Conservation (phyloP, 2,888 invertebrate species). For the Calameuta idolon region DNA sequence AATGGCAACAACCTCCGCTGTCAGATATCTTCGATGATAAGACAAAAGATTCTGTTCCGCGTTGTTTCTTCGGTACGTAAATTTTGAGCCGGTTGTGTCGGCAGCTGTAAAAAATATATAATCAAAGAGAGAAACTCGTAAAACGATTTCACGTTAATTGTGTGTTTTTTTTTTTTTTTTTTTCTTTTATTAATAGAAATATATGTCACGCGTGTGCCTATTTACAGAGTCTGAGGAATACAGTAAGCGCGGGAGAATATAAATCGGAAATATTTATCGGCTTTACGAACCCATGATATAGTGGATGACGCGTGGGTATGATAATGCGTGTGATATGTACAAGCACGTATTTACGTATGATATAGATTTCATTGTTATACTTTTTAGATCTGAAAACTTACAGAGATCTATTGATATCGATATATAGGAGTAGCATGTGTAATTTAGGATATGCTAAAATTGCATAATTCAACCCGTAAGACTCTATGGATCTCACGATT, state of each 20-base stretch:
- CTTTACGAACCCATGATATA: background rate
- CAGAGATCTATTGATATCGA: background rate
- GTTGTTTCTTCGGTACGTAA: background rate
- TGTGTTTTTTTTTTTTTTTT: background rate
- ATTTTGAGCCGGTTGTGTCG: background rate
- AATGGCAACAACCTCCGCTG: background rate
- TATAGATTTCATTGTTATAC: background rate
- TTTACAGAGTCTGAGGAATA: background rate
- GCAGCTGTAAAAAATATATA: background rate
- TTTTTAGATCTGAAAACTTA: background rate
- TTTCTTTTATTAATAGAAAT: slow-evolving; percentile 2
- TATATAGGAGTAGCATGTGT: background rate
- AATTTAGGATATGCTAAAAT: background rate
- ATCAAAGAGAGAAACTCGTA: background rate
- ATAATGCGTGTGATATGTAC: slow-evolving; percentile 4
- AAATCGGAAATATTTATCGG: background rate
- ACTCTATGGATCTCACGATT: background rate
- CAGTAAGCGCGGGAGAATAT: background rate
- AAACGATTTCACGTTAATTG: background rate
- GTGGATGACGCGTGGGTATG: background rate
- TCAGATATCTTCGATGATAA: background rate
- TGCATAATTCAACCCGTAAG: background rate
- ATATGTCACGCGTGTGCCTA: background rate
- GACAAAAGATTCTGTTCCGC: background rate
- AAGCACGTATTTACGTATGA: background rate